Evolutionary conservation across 1,140 invertebrate genomes (phyloP).

Genomic region (Sinella curviseta): DNA sequence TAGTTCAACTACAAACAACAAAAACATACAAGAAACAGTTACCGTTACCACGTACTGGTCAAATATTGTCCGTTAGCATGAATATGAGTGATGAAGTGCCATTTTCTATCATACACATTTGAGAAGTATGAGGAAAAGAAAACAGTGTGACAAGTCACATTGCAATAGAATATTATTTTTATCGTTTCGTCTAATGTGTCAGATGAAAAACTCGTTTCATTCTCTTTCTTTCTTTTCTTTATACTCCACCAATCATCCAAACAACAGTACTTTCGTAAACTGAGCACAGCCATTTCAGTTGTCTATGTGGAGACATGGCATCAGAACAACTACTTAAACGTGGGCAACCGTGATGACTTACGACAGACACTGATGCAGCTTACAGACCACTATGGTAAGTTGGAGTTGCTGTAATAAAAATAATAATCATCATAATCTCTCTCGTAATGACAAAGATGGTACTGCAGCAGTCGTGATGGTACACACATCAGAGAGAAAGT

Average conservation of each 20-base stretch:
- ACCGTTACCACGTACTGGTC: too few species aligned
- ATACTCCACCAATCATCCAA: not conserved
- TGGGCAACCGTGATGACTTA: constrained; percentile 80
- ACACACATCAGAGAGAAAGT: not conserved
- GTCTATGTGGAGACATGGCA: constrained; percentile 97
- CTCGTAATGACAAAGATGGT: not conserved
- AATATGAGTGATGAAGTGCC: constrained; percentile 12
- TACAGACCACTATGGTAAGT: constrained; percentile 73
- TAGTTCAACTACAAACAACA: too few species aligned
- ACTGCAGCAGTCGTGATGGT: not conserved
- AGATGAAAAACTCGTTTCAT: not conserved
- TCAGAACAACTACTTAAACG: constrained; percentile 73
- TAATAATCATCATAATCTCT: constrained; percentile 18
- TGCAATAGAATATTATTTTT: not conserved
- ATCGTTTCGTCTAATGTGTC: not conserved
- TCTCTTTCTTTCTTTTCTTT: not conserved
- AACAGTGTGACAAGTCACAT: not conserved
- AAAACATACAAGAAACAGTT: not conserved
- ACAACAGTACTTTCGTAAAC: constrained; percentile 83
- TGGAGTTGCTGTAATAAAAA: not conserved
- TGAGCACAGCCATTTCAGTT: constrained; percentile 89
- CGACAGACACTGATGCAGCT: constrained; percentile 82
- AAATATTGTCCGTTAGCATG: not conserved
- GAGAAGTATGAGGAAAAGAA: not conserved
- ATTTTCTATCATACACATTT: not conserved